Percentiles rank a stretch among this genome's conserved stretches.
These are phyloP conservation scores for Lateolabrax maculatus DNA, from an alignment of 2,797 vertebrate genomes.

Conservation along the genomic window DNA sequence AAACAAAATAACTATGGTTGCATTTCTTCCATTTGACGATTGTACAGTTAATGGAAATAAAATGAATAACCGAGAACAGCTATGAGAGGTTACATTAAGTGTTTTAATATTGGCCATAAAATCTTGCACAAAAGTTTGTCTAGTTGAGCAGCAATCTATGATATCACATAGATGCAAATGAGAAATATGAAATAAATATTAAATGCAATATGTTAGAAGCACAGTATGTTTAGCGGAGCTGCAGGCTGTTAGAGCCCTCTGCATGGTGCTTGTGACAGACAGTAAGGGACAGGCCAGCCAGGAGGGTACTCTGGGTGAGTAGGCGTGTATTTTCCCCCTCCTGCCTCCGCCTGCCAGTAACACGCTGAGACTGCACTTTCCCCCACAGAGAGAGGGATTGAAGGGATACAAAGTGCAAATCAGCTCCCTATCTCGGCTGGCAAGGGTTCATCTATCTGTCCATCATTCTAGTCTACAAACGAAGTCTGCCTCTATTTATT, in stretches of 20 bases:
- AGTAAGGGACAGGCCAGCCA: slow-evolving; percentile 58
- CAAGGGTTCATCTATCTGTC: slow-evolving; percentile 79
- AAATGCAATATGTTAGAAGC: slow-evolving; percentile 31
- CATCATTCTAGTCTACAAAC: slow-evolving; percentile 71
- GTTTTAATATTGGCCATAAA: background rate
- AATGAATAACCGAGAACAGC: background rate
- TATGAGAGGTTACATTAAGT: background rate
- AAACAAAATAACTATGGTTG: background rate
- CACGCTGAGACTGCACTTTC: slow-evolving; percentile 77
- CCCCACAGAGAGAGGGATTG: slow-evolving; percentile 72
- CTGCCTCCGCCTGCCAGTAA: slow-evolving; percentile 58
- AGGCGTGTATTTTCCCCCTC: slow-evolving; percentile 41
- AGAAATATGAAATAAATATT: slow-evolving; percentile 18
- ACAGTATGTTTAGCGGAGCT: slow-evolving; percentile 25
- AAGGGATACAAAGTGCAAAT: slow-evolving; percentile 83
- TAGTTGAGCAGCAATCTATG: slow-evolving; percentile 7
- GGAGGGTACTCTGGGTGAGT: slow-evolving; percentile 62
- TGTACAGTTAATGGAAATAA: background rate
- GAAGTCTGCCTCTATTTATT: slow-evolving; percentile 78
- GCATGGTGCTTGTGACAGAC: slow-evolving; percentile 59
- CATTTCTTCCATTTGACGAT: background rate
- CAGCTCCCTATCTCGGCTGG: slow-evolving; percentile 76
- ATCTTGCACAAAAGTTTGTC: background rate
- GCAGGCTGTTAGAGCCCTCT: slow-evolving; percentile 38
- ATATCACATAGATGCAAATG: slow-evolving; percentile 16